Evolutionary conservation across 2,113 vertebrate genomes (phyloP), one percentile per base, ranked within the genome.

Genomic region (Nestor notabilis): DNA sequence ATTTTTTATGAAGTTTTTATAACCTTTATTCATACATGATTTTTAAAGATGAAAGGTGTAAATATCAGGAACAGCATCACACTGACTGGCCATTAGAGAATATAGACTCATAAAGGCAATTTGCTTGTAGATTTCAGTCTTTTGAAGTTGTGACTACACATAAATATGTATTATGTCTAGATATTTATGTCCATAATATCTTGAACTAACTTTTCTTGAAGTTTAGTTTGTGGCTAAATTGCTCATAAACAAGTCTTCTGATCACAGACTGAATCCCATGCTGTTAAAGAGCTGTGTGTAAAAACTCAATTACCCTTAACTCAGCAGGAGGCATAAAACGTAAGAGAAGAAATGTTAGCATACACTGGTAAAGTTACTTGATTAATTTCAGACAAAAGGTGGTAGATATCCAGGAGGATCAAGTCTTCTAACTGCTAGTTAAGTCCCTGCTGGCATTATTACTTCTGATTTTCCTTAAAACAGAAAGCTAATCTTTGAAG

Each of bases 271-370:
- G 2, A 94, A 68, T 85, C 39, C 39, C 61, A 80, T 20, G 64
- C 6, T 83, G 7, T 47, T 81, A 53, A 86, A 90, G 5, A 76
- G 1, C 21, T 72, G 8, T 56, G 33, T 47, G 52, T 83, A 52
- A 93, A 95, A 83, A 53, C 35, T 87, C 60, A 89, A 71, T 89
- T 81, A 87, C 46, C 50, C 37, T 74, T 55, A 74, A 60, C 58
- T 72, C 85, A 66, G 28, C 20, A 3, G 44, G 70, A 60, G 10
- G 43, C 18, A 89, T n/a, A 85, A 72, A 87, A 80, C 2, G 55
- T 46, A 55, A 66, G 28, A 68, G 13, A 79, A 91, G 28, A 93
- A 94, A 46, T 52, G 13, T 68, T 46, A 41, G 29, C 33, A 41
- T 61, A 12, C 25, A 74, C 21, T 69, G 56, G 25, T 35, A 75